Conservation (phyloP, 1,140 invertebrate genomes). For the Scylla paramamosain region DNA sequence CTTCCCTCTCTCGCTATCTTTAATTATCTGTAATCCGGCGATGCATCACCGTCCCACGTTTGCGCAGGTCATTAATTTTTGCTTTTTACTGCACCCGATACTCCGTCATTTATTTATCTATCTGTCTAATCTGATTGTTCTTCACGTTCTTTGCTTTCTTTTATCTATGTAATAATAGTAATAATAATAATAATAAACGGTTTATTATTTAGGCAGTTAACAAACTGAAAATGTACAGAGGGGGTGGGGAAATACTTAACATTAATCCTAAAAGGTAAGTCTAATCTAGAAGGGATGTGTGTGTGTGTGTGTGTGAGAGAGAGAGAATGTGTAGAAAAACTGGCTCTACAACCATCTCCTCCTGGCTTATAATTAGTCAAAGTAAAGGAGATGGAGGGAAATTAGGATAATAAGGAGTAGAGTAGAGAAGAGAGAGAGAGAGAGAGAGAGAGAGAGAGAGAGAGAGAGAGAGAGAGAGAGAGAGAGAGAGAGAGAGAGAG, state of each 20-base stretch:
- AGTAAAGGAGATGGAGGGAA: background rate
- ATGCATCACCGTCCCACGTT: background rate
- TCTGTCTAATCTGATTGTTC: background rate
- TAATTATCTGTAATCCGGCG: too few relatives aligned
- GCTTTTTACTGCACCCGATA: background rate
- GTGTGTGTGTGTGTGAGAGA: background rate
- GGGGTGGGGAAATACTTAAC: too few relatives aligned
- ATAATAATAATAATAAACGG: too few relatives aligned
- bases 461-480: too few relatives aligned
- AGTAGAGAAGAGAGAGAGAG: too few relatives aligned
- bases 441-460: too few relatives aligned
- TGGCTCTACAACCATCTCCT: background rate
- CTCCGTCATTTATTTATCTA: background rate
- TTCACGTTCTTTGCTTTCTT: background rate
- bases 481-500: too few relatives aligned
- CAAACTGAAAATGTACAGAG: too few relatives aligned
- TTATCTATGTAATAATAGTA: too few relatives aligned
- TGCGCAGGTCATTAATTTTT: background rate
- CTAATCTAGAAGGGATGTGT: background rate
- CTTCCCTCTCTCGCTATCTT: background rate
- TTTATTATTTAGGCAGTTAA: too few relatives aligned
- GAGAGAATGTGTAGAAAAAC: too few relatives aligned
- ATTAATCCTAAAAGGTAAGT: too few relatives aligned
- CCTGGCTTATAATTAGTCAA: background rate
- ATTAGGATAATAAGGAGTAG: background rate